Evolutionary conservation across 2,888 invertebrate genomes (phyloP).

Genomic region (Luperina testacea): DNA sequence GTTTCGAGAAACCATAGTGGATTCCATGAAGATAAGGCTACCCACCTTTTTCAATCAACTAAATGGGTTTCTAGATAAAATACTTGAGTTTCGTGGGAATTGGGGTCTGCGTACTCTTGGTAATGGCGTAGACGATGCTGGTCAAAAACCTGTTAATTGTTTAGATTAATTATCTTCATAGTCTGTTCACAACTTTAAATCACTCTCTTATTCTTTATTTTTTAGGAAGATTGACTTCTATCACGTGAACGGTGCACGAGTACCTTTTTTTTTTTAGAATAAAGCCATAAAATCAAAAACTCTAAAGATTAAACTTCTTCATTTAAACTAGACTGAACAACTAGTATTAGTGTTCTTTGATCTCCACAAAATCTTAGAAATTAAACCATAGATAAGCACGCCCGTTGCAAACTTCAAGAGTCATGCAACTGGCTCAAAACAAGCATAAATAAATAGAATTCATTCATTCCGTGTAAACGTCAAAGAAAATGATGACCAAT

Average conservation of each 20-base stretch:
- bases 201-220: background rate
- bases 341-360: slow-evolving; percentile 43
- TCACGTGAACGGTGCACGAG: background rate
- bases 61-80: slow-evolving; percentile 49
- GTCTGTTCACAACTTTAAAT: background rate
- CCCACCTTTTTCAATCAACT: slow-evolving; percentile 45
- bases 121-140: slow-evolving; percentile 12
- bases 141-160: slow-evolving; percentile 17
- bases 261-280: background rate
- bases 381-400: slow-evolving; percentile 14
- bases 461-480: slow-evolving; percentile 61
- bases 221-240: background rate
- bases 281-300: background rate
- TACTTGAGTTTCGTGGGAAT: slow-evolving; percentile 8
- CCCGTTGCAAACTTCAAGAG: slow-evolving; percentile 45
- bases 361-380: slow-evolving; percentile 23
- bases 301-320: background rate
- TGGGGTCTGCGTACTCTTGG: slow-evolving; percentile 22
- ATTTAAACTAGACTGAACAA: background rate
- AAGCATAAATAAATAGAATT: slow-evolving; percentile 61
- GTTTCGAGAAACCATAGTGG: slow-evolving; percentile 42
- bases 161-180: background rate
- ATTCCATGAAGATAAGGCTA: slow-evolving; percentile 42
- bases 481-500: slow-evolving; percentile 60
- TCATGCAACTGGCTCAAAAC: slow-evolving; percentile 53